These are phyloP conservation scores for Bambusicola thoracicus DNA, from an alignment of 2,113 vertebrate genomes.

Conservation along the genomic window DNA sequence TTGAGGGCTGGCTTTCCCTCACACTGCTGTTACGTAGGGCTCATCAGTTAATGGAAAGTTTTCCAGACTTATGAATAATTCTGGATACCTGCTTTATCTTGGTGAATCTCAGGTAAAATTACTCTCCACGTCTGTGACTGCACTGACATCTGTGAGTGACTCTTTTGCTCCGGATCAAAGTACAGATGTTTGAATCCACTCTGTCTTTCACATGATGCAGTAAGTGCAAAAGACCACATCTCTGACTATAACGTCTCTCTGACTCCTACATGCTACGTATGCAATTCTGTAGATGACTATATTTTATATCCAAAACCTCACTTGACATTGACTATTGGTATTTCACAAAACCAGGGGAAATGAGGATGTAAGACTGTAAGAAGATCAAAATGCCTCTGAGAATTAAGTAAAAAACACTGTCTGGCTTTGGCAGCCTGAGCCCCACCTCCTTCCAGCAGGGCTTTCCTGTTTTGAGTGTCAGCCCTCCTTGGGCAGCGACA, in stretches of 20 bases:
- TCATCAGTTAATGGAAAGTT: neutral
- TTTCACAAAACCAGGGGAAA: neutral
- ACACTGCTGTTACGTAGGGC: neutral
- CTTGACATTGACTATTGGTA: rapidly evolving
- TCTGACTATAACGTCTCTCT: neutral
- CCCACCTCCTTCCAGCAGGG: neutral
- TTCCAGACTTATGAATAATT: neutral
- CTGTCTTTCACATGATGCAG: neutral
- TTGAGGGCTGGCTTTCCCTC: neutral
- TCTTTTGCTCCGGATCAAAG: neutral
- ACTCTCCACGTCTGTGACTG: neutral
- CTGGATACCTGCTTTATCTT: neutral
- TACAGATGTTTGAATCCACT: neutral
- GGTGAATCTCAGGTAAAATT: neutral
- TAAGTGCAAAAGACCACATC: neutral
- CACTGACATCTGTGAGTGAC: neutral
- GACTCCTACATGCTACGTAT: neutral
- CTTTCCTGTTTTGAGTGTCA: neutral
- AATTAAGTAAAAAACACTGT: neutral
- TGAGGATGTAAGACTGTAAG: neutral
- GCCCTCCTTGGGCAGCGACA: neutral
- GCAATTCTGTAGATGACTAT: neutral
- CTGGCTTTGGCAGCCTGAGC: neutral
- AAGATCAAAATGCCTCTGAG: neutral
- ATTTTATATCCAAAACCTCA: neutral